A percentile compares a stretch with the other conserved stretches of the same genome.
Conservation (phyloP, 2,113 vertebrate species). For the Chitala chitala region DNA sequence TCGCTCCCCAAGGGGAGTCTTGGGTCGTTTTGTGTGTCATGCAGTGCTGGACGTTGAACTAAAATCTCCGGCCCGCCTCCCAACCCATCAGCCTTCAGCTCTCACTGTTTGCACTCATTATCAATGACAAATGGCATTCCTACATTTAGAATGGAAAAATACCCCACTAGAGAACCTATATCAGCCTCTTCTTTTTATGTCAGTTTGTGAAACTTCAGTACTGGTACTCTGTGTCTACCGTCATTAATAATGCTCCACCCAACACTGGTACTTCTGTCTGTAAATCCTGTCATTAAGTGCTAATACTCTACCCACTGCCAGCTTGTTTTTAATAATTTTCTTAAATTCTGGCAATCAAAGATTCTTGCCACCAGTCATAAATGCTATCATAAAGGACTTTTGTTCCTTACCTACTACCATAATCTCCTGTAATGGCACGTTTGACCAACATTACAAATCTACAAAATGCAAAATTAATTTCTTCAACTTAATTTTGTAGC, state of each 20-base stretch:
- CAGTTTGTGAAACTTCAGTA: background rate
- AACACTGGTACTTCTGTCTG: background rate
- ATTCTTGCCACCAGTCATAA: too few species aligned
- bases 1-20: too few species aligned
- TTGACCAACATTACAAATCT: too few species aligned
- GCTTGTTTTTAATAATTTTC: background rate
- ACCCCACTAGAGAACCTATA: too few species aligned
- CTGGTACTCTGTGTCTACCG: background rate
- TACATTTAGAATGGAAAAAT: background rate
- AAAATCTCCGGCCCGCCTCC: too few species aligned
- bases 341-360: background rate
- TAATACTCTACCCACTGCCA: background rate
- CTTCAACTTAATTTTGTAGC: too few species aligned
- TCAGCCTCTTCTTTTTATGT: background rate
- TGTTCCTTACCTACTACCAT: too few species aligned
- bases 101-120: background rate
- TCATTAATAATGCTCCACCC: background rate
- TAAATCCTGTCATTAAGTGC: background rate
- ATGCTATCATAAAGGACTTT: too few species aligned
- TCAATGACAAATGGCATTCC: background rate
- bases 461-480: too few species aligned
- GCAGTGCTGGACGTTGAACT: too few species aligned
- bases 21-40: too few species aligned
- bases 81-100: background rate
- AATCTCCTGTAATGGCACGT: too few species aligned